These are phyloP conservation scores for Hemicrepidius hirtus DNA, from an alignment of 2,888 invertebrate species.

Conservation along the genomic window DNA sequence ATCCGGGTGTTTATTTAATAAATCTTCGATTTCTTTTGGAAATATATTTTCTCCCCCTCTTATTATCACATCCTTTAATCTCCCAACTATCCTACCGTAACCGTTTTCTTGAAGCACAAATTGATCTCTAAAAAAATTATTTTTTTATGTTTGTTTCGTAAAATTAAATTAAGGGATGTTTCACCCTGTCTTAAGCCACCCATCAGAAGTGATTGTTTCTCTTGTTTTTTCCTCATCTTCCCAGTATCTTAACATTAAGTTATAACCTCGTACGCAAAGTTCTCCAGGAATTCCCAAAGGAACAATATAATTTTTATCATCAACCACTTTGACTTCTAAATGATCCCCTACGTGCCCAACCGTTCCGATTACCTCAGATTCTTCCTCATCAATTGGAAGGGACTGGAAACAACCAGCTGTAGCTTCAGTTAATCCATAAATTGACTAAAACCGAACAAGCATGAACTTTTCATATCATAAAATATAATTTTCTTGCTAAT, in stretches of 20 bases:
- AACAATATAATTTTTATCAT: conserved; percentile 78
- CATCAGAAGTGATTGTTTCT: conserved; percentile 78
- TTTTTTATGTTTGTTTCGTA: too few relatives aligned
- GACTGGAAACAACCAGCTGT: conserved; percentile 76
- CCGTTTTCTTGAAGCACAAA: conserved; percentile 81
- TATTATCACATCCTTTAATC: conserved; percentile 86
- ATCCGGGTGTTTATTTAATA: conserved; percentile 82
- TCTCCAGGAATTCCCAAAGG: conserved; percentile 85
- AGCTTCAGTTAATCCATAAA: conserved; percentile 78
- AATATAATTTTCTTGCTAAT: conserved; percentile 46
- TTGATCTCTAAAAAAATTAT: conserved; percentile 76
- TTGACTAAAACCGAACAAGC: conserved; percentile 69
- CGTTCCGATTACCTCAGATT: conserved; percentile 71
- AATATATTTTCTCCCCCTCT: conserved; percentile 90
- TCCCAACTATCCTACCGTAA: conserved; percentile 82
- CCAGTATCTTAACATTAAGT: conserved; percentile 89
- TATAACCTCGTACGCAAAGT: conserved; percentile 83
- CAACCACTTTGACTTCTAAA: conserved; percentile 79
- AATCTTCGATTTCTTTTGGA: conserved; percentile 87
- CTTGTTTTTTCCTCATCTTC: conserved; percentile 84
- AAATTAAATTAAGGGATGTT: conserved; percentile 9
- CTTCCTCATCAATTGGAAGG: conserved; percentile 69
- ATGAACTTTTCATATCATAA: neutral
- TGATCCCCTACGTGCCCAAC: conserved; percentile 77
- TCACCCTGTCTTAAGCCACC: conserved; percentile 91